Percentiles rank a stretch among this genome's conserved stretches.
Conservation (phyloP, 53 echinoderm and acorn worm species). For the Actinopyga echinites region DNA sequence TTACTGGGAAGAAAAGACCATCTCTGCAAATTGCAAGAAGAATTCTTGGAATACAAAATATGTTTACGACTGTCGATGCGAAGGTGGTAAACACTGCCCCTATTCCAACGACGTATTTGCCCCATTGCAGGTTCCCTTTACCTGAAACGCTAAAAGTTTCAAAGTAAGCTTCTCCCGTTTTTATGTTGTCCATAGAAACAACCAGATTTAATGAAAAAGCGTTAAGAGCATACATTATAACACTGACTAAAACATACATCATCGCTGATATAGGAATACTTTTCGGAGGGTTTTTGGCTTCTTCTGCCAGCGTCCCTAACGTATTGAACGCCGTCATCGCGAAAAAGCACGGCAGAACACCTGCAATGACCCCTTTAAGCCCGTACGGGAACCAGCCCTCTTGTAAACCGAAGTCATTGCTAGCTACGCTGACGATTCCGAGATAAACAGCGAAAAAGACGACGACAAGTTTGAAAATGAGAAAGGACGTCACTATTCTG, state of each 20-base stretch:
- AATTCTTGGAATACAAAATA: constrained; percentile 3
- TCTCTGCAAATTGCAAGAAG: constrained; percentile 17
- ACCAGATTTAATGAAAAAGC: constrained; percentile 23
- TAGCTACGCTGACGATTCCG: neutral
- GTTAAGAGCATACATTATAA: neutral
- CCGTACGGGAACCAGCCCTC: neutral
- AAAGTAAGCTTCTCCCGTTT: constrained; percentile 16
- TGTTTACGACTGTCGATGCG: neutral
- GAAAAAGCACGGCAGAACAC: constrained; percentile 20
- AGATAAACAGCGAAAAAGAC: constrained; percentile 12
- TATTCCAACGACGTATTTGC: constrained; percentile 1
- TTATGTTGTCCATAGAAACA: neutral
- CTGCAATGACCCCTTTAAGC: neutral
- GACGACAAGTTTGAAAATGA: constrained; percentile 4
- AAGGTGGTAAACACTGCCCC: constrained; percentile 1
- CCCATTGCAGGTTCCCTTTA: neutral
- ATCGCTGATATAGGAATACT: neutral
- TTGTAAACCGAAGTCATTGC: neutral
- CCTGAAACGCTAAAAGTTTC: constrained; percentile 3
- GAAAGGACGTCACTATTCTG: neutral
- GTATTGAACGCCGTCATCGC: constrained; percentile 31
- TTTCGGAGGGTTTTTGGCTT: neutral
- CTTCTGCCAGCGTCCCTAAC: neutral
- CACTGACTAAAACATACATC: neutral
- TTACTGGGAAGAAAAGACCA: neutral